phyloP scores from a whole-genome alignment of 2,797 vertebrate species.

The Paguma larvata region DNA sequence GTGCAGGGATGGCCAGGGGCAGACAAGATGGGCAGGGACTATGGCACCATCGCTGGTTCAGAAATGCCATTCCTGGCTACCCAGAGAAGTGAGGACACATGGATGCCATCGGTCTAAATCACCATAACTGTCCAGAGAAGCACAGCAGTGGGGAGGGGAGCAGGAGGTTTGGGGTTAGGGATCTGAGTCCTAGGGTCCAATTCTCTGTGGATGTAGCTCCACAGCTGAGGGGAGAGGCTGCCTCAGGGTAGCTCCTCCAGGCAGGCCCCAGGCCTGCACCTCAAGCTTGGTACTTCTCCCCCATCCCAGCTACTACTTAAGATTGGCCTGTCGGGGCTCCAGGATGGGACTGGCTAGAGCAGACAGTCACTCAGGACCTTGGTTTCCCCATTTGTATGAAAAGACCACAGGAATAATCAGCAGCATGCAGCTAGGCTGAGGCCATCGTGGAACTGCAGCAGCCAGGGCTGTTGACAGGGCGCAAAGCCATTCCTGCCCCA shows the following conservation, averaged over 20 bases:
- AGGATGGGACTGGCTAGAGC: background rate
- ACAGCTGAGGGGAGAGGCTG: background rate
- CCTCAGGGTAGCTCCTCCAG: background rate
- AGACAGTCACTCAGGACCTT: background rate
- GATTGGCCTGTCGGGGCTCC: background rate
- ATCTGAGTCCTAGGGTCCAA: background rate
- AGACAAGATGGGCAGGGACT: slow-evolving; percentile 1
- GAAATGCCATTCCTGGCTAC: slow-evolving; percentile 13
- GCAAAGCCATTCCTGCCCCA: background rate
- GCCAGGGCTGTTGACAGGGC: no score
- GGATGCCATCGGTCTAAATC: background rate
- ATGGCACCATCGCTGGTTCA: background rate
- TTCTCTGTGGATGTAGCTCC: background rate
- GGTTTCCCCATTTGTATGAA: background rate
- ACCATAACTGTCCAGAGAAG: background rate
- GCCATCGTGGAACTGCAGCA: background rate
- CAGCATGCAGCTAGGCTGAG: background rate
- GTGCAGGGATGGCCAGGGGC: background rate
- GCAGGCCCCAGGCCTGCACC: background rate
- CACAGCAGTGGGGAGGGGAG: background rate
- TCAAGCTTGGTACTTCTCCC: background rate
- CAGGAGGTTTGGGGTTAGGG: background rate
- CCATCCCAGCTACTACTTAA: background rate
- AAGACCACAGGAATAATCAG: background rate
- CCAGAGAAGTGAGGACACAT: background rate